phyloP scores from a whole-genome alignment of 2,113 vertebrate genomes.

The Orycteropus afer region DNA sequence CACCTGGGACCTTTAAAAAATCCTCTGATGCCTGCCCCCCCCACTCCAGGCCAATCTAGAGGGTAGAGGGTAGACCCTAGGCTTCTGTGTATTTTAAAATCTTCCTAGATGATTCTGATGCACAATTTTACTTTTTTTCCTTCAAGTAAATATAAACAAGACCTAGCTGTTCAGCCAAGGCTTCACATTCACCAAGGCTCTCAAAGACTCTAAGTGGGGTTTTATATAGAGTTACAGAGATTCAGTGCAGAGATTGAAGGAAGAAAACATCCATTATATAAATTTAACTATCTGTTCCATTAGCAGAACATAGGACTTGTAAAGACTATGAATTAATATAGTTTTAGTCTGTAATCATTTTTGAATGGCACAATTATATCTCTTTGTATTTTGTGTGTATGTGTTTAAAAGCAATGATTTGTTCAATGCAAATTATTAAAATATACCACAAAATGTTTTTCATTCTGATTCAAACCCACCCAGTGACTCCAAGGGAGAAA shows the following conservation, averaged over 20 bases:
- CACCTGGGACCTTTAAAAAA: neutral
- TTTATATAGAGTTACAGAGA: constrained; percentile 31
- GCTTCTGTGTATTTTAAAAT: neutral
- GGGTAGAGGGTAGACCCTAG: neutral
- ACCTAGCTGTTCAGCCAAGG: neutral
- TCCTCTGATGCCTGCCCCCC: neutral
- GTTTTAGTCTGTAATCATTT: neutral
- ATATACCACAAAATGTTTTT: neutral
- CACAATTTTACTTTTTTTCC: neutral
- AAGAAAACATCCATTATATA: constrained; percentile 27
- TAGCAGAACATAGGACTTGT: neutral
- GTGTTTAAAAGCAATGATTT: neutral
- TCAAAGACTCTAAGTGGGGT: neutral
- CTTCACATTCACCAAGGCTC: neutral
- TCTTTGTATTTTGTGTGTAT: neutral
- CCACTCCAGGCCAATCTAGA: neutral
- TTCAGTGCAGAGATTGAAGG: neutral
- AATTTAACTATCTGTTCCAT: neutral
- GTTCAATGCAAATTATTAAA: neutral
- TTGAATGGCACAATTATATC: neutral
- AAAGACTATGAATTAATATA: constrained; percentile 1
- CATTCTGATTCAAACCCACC: neutral
- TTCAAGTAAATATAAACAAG: neutral
- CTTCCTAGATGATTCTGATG: neutral
- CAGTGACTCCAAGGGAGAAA: neutral